Evolutionary conservation across 2,888 invertebrate genomes (phyloP).

Genomic region (Deilephila elpenor): DNA sequence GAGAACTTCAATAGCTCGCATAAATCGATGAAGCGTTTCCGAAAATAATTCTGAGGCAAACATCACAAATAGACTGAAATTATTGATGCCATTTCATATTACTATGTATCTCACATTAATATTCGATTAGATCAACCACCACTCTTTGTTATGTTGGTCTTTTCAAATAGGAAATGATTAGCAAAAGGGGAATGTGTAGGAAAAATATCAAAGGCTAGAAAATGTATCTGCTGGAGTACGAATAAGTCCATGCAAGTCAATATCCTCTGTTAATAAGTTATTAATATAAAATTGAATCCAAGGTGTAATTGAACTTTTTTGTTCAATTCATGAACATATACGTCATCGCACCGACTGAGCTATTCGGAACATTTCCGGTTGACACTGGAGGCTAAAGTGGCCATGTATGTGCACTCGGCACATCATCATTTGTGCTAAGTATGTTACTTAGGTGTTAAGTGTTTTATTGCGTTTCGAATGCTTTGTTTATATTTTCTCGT

Average conservation of each 20-base stretch:
- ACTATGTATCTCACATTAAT: neutral
- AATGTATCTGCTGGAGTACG: neutral
- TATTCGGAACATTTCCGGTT: slow-evolving; percentile 31
- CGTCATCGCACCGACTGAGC: slow-evolving; percentile 23
- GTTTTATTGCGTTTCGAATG: slow-evolving; percentile 23
- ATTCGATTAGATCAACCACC: too few species aligned
- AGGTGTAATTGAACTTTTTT: slow-evolving; percentile 23
- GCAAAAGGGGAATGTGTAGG: neutral
- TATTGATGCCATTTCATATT: neutral
- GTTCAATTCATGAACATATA: slow-evolving; percentile 12
- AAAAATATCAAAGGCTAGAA: neutral
- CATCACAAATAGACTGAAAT: slow-evolving; percentile 5
- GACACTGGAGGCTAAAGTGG: slow-evolving; percentile 29
- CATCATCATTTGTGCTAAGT: slow-evolving; percentile 12
- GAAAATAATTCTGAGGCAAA: slow-evolving; percentile 22
- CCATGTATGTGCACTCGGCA: slow-evolving; percentile 8
- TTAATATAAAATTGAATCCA: neutral
- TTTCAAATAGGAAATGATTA: too few species aligned
- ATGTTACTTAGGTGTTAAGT: slow-evolving; percentile 25
- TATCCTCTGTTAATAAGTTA: neutral
- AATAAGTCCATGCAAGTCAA: neutral
- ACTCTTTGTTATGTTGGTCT: too few species aligned
- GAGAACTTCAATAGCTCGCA: neutral
- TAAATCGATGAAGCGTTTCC: slow-evolving; percentile 1
- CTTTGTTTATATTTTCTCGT: slow-evolving; percentile 16